Percentiles rank a stretch among this genome's conserved stretches.
Evolutionary conservation across 2,113 vertebrate genomes (phyloP).

Genomic region (Xiphophorus hellerii): DNA sequence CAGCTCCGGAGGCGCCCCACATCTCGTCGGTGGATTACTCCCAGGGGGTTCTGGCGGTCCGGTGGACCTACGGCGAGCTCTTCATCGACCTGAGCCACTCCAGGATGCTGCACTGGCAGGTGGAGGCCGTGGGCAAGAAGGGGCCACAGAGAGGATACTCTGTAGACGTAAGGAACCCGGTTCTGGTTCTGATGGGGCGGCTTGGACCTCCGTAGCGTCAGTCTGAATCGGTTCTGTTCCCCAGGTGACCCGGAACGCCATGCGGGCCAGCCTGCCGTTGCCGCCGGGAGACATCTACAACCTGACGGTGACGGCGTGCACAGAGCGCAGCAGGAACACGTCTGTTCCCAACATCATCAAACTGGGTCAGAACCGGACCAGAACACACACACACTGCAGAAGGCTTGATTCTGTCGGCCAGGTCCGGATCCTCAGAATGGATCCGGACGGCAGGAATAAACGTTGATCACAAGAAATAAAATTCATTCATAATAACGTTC

Average conservation of each 20-base stretch:
- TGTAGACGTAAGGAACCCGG: slow-evolving; percentile 67
- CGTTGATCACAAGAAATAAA: too few relatives aligned
- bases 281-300: slow-evolving; percentile 97
- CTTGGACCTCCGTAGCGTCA: neutral
- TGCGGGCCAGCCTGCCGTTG: slow-evolving; percentile 88
- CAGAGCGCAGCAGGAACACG: slow-evolving; percentile 89
- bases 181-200: too few relatives aligned
- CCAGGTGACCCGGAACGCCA: slow-evolving; percentile 89
- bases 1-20: slow-evolving; percentile 93
- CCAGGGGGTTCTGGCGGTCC: slow-evolving; percentile 85
- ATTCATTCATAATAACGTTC: too few relatives aligned
- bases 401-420: too few relatives aligned
- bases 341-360: slow-evolving; percentile 89
- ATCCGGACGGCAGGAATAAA: too few relatives aligned
- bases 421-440: too few relatives aligned
- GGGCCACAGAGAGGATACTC: slow-evolving; percentile 86
- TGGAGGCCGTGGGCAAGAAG: slow-evolving; percentile 90
- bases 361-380: slow-evolving; percentile 81
- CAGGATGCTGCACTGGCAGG: slow-evolving; percentile 94
- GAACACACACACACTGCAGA: too few relatives aligned
- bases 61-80: slow-evolving; percentile 91
- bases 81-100: slow-evolving; percentile 92
- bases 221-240: neutral
- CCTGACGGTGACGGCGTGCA: slow-evolving; percentile 93
- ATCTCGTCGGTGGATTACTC: slow-evolving; percentile 90